Percentiles rank a stretch among this genome's conserved stretches.
Conservation (phyloP, 2,113 vertebrate species). For the Xenopus laevis region DNA sequence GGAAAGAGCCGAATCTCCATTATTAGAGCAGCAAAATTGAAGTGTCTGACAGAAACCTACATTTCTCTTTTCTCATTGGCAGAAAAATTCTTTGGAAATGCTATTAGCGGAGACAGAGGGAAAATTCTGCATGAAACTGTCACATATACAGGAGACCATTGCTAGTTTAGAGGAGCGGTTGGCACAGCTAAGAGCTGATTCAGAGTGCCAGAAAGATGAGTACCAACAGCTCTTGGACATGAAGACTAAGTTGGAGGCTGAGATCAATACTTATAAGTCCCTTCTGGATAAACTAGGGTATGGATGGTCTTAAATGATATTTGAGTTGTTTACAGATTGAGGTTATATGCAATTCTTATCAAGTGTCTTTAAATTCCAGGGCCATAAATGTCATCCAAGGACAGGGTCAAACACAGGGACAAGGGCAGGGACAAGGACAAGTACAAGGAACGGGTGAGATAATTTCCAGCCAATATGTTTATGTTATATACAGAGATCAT, state of each 20-base stretch:
- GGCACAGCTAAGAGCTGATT: slow-evolving; percentile 60
- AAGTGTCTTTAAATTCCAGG: too few species aligned
- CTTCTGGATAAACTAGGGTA: slow-evolving; percentile 54
- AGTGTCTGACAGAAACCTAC: too few species aligned
- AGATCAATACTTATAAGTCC: slow-evolving; percentile 53
- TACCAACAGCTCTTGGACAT: slow-evolving; percentile 65
- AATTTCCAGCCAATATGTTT: too few species aligned
- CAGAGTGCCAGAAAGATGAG: slow-evolving; percentile 63
- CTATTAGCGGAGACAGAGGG: slow-evolving; percentile 69
- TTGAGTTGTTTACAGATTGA: too few species aligned
- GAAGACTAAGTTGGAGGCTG: slow-evolving; percentile 59
- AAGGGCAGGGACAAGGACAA: too few species aligned
- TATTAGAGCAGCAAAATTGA: too few species aligned
- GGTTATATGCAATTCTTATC: too few species aligned
- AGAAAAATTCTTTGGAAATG: slow-evolving; percentile 76
- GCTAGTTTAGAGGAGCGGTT: slow-evolving; percentile 68
- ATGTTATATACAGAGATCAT: too few species aligned
- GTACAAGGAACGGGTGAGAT: too few species aligned
- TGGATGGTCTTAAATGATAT: neutral
- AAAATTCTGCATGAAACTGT: slow-evolving; percentile 62
- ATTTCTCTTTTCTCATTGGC: neutral
- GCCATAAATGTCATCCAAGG: too few species aligned
- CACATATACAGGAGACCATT: slow-evolving; percentile 63
- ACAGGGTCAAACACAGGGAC: too few species aligned
- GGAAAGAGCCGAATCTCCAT: too few species aligned